Evolutionary conservation across 1,140 invertebrate species (phyloP).

Genomic region (Cyphomyrmex costatus): DNA sequence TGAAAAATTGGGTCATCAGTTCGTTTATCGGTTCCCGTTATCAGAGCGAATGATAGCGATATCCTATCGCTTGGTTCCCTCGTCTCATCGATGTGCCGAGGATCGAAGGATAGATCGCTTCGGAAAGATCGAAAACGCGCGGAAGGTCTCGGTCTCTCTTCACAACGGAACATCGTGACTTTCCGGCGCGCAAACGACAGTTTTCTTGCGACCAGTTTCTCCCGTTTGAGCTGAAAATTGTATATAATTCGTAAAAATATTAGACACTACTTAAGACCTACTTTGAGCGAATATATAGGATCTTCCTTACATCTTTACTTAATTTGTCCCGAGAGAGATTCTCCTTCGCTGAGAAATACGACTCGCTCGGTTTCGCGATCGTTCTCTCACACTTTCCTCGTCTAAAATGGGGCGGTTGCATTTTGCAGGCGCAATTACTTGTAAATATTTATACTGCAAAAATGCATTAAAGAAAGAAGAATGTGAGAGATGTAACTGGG

Average conservation of each 20-base stretch:
- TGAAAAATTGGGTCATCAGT: slow-evolving; percentile 16
- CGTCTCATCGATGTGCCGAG: background rate
- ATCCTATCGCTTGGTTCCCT: background rate
- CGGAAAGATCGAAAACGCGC: background rate
- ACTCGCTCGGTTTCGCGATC: background rate
- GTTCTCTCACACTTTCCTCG: background rate
- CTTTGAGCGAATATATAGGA: no score
- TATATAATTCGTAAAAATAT: no score
- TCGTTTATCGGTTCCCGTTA: background rate
- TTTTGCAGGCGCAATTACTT: background rate
- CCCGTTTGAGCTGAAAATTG: no score
- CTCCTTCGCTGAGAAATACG: background rate
- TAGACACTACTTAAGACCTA: no score
- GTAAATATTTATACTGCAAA: background rate
- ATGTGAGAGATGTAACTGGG: background rate
- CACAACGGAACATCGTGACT: no score
- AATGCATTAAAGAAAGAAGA: background rate
- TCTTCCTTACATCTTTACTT: no score
- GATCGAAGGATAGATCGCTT: background rate
- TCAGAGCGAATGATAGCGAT: slow-evolving; percentile 1
- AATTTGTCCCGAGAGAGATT: background rate
- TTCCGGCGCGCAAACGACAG: background rate
- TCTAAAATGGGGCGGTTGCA: background rate
- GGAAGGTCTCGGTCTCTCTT: background rate
- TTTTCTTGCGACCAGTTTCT: no score